Percentiles rank a stretch among this genome's conserved stretches.
Conservation (phyloP, 2,113 vertebrate genomes). For the Chaetodon trifascialis region DNA sequence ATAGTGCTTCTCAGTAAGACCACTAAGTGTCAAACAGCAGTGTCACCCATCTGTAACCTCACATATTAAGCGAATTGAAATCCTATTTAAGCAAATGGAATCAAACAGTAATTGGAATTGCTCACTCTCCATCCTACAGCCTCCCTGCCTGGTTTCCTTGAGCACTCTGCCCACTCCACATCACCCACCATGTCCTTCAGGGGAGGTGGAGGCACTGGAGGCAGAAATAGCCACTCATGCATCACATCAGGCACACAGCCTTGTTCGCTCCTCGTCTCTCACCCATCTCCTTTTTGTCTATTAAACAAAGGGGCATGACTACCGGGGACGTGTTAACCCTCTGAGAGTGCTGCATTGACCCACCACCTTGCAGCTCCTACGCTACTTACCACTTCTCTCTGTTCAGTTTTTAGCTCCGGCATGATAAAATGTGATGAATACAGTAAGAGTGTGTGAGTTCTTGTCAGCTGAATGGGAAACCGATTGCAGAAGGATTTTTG, state of each 20-base stretch:
- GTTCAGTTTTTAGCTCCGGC: neutral
- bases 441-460: neutral
- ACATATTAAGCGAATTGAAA: neutral
- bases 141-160: slow-evolving; percentile 45
- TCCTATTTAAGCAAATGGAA: slow-evolving; percentile 1
- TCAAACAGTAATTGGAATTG: slow-evolving; percentile 16
- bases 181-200: slow-evolving; percentile 69
- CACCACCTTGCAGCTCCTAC: slow-evolving; percentile 18
- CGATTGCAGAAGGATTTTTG: neutral
- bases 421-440: slow-evolving; percentile 3
- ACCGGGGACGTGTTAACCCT: slow-evolving; percentile 41
- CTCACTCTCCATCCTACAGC: neutral
- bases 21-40: neutral
- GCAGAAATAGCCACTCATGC: slow-evolving; percentile 77
- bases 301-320: slow-evolving; percentile 50
- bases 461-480: neutral
- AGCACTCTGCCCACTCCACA: slow-evolving; percentile 43
- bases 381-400: slow-evolving; percentile 4
- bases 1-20: neutral
- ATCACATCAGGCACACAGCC: slow-evolving; percentile 64
- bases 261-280: slow-evolving; percentile 49
- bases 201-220: slow-evolving; percentile 56
- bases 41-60: neutral
- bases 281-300: slow-evolving; percentile 64
- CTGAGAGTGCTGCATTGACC: slow-evolving; percentile 30